Evolutionary conservation across 2,113 vertebrate species (phyloP).

Genomic region (Elaphurus davidianus): DNA sequence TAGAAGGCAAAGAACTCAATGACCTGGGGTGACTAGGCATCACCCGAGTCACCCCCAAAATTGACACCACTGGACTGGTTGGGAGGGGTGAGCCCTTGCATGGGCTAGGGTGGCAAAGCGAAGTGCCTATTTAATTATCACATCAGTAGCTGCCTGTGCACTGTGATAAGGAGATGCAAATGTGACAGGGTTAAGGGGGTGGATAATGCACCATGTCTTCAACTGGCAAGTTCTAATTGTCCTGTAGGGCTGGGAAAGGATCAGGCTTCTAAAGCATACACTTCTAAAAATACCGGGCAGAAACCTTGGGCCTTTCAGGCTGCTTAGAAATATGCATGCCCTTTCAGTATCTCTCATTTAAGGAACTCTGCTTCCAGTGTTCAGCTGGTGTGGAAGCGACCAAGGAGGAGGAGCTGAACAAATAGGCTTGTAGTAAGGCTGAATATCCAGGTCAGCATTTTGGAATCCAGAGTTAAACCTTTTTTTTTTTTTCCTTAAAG

Average conservation of each 20-base stretch:
- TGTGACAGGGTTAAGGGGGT: background rate
- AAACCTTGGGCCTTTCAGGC: background rate
- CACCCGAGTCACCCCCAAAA: background rate
- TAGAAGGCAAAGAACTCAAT: background rate
- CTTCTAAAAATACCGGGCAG: constrained; percentile 24
- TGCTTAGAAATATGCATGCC: background rate
- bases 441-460: background rate
- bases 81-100: background rate
- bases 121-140: background rate
- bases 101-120: background rate
- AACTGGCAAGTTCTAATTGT: constrained; percentile 26
- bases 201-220: background rate
- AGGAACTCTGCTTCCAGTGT: background rate
- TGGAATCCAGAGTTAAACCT: background rate
- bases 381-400: background rate
- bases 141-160: background rate
- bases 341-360: background rate
- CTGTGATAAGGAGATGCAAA: constrained; percentile 27
- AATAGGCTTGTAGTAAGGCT: background rate
- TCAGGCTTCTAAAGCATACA: background rate
- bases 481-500: background rate
- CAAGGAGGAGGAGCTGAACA: background rate
- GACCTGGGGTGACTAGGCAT: background rate
- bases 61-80: background rate
- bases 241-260: background rate